Percentiles rank a stretch among this genome's conserved stretches.
Conservation (phyloP, 1,140 invertebrate species). For the Tetramorium parvispinum region DNA sequence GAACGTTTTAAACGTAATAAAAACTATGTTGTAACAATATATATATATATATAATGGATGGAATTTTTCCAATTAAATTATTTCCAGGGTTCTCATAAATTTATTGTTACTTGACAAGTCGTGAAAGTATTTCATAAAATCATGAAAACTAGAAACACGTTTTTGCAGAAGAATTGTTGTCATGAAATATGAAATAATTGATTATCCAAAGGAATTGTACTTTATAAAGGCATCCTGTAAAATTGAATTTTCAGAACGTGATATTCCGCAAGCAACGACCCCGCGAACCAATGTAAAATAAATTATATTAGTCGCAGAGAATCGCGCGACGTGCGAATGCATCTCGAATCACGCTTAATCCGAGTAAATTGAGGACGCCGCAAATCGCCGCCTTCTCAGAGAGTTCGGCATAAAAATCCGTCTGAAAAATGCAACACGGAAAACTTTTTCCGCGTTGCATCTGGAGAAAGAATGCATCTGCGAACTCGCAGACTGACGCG, state of each 20-base stretch:
- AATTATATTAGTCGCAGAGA: slow-evolving; percentile 2
- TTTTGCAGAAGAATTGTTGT: neutral
- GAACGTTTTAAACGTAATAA: neutral
- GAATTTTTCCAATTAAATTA: neutral
- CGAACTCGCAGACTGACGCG: slow-evolving; percentile 33
- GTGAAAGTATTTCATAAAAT: neutral
- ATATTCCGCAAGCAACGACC: neutral
- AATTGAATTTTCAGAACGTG: neutral
- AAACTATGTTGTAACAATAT: neutral
- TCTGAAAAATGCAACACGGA: slow-evolving; percentile 42
- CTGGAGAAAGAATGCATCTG: slow-evolving; percentile 10
- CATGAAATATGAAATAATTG: neutral
- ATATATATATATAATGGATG: too few relatives aligned
- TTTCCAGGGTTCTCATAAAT: neutral
- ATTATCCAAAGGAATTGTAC: neutral
- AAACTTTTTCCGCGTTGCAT: neutral
- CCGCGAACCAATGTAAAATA: neutral
- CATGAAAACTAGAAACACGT: neutral
- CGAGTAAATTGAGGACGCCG: slow-evolving; percentile 8
- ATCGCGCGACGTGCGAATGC: neutral
- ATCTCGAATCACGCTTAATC: slow-evolving; percentile 36
- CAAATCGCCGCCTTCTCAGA: neutral
- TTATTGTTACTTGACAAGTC: neutral
- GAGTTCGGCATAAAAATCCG: slow-evolving; percentile 19
- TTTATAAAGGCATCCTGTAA: neutral